Conservation (phyloP, 1,140 invertebrate species). For the Cherax destructor region DNA sequence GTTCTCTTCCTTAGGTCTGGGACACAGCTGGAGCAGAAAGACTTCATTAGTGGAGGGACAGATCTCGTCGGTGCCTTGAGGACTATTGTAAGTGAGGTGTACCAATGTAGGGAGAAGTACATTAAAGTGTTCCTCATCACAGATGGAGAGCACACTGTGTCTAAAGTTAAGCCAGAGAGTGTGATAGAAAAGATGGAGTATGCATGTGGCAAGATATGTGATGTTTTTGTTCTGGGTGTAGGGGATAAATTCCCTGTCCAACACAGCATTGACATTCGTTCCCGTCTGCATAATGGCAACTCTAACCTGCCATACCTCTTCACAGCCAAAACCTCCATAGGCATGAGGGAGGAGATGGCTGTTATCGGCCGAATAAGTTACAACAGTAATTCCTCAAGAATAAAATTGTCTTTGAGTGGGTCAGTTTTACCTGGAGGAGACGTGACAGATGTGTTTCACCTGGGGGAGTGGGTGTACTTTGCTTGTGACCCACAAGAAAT, state of each 20-base stretch:
- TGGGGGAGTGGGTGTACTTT: slow-evolving; percentile 49
- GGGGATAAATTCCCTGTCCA: slow-evolving; percentile 54
- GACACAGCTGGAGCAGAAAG: background rate
- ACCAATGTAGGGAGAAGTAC: slow-evolving; percentile 9
- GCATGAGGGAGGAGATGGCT: slow-evolving; percentile 22
- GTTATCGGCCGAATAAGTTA: slow-evolving; percentile 6
- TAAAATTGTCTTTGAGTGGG: slow-evolving; percentile 40
- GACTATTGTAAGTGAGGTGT: slow-evolving; percentile 10
- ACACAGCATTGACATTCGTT: slow-evolving; percentile 62
- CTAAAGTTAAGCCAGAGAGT: background rate
- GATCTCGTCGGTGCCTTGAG: background rate
- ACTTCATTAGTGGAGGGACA: background rate
- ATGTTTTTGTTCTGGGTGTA: slow-evolving; percentile 57
- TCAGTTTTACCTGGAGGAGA: slow-evolving; percentile 17
- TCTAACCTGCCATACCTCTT: slow-evolving; percentile 58
- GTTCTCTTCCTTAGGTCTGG: background rate
- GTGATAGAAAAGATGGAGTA: slow-evolving; percentile 16
- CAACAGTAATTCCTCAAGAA: background rate
- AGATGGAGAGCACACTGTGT: slow-evolving; percentile 51
- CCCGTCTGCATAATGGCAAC: slow-evolving; percentile 58
- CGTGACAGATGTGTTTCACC: background rate
- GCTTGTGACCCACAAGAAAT: background rate
- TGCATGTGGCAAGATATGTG: slow-evolving; percentile 16
- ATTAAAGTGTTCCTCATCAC: slow-evolving; percentile 42
- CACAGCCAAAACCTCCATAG: slow-evolving; percentile 17